A percentile compares a stretch with the other conserved stretches of the same genome.
Conservation (phyloP, 2,888 invertebrate genomes). For the Noctua comes region DNA sequence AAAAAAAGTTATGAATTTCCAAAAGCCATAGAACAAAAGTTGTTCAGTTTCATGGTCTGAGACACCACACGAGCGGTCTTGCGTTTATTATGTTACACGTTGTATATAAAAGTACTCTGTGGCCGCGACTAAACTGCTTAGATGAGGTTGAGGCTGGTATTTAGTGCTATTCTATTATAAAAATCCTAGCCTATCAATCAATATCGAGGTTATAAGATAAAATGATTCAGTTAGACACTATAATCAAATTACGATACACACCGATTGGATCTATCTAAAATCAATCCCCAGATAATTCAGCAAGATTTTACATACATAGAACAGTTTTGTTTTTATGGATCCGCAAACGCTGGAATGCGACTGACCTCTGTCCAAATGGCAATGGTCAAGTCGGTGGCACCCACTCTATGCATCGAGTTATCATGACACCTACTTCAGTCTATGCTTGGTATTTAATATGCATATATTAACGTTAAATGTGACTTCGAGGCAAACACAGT, state of each 20-base stretch:
- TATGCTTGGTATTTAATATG: slow-evolving; percentile 56
- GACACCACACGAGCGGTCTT: no score
- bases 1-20: no score
- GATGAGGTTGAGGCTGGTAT: neutral
- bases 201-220: slow-evolving; percentile 24
- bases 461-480: slow-evolving; percentile 58
- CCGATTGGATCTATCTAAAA: slow-evolving; percentile 10
- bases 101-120: no score
- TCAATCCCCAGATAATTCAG: neutral
- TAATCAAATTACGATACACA: slow-evolving; percentile 6
- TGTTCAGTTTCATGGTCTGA: no score
- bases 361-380: slow-evolving; percentile 75
- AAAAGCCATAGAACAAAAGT: no score
- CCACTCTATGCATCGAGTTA: slow-evolving; percentile 73
- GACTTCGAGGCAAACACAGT: slow-evolving; percentile 35
- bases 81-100: no score
- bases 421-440: slow-evolving; percentile 62
- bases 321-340: slow-evolving; percentile 65
- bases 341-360: slow-evolving; percentile 69
- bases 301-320: slow-evolving; percentile 15
- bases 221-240: neutral
- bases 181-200: slow-evolving; percentile 10
- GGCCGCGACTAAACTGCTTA: neutral
- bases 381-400: slow-evolving; percentile 69
- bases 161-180: neutral